phyloP scores from a whole-genome alignment of 2,113 vertebrate species.

The Pseudorhombus dupliciocellatus region DNA sequence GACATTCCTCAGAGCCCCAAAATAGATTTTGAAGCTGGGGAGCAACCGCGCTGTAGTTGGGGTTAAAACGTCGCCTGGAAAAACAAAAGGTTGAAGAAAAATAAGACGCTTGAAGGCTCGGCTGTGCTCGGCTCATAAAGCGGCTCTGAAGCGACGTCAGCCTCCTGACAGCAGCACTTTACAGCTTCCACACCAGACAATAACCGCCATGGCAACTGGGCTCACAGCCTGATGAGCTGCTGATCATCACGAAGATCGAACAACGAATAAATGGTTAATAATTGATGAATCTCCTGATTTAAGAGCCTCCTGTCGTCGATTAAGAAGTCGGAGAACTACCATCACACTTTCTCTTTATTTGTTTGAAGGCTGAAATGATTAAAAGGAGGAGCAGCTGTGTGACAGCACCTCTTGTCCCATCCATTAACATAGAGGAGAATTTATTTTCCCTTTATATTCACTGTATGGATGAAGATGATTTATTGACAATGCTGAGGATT shows the following conservation, averaged over 20 bases:
- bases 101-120: not conserved
- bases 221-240: not conserved
- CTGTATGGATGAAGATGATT: no score
- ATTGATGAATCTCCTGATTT: no score
- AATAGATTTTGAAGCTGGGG: conserved; percentile 63
- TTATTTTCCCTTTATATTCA: no score
- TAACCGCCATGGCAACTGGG: not conserved
- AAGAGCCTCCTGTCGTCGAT: no score
- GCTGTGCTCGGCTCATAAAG: conserved; percentile 10
- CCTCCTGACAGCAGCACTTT: conserved; percentile 11
- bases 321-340: no score
- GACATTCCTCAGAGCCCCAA: conserved; percentile 68
- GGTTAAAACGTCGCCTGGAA: conserved; percentile 37
- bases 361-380: no score
- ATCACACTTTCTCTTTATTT: no score
- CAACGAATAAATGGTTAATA: no score
- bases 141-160: not conserved
- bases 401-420: no score
- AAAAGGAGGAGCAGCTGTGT: no score
- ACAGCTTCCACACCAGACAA: not conserved
- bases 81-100: conserved; percentile 41
- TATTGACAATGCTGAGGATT: no score
- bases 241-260: not conserved
- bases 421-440: no score
- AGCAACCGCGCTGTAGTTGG: conserved; percentile 20